Base-by-base conservation (phyloP, 2,797 vertebrate species). In the Saguinus oedipus region DNA sequence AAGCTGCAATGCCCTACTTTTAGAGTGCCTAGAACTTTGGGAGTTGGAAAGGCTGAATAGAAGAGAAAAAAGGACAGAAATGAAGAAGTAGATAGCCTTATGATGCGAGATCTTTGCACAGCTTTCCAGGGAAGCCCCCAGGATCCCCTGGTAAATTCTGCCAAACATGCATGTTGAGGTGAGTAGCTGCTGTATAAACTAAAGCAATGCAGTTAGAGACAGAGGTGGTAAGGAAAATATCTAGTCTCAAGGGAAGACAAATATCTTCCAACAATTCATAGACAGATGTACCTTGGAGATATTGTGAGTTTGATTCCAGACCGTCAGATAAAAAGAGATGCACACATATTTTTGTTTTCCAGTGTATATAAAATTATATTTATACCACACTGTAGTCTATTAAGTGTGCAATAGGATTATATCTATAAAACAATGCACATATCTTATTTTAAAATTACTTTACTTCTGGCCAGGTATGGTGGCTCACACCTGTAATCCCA, bases 161-260 rank as follows among this genome's bases (percentile, higher is more conserved):
- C 24, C 13, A 75, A 78, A 48, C 0, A 20, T 26, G 7, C 22
- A 64, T 2, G 7, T 44, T 30, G 1, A 19, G 1, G 4, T 14
- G 9, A 76, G 4, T 75, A 72, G 44, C 3, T 81, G 19, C 30
- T 90, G 12, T 22, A 24, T 30, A 81, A 92, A 84, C 19, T n/a
- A 64, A 59, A 36, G 30, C 19, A 33, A 5, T 27, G n/a, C 50
- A 81, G 14, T 14, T 22, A 94, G 48, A n/a, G 20, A 11, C 48
- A 88, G 5, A 70, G 19, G 11, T 83, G 1, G 3, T 75, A 84
- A 61, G 30, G 22, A 22, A n/a, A 91, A 72, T 3, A 46, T 59
- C 12, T 15, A 1, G 57, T 53, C 24, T 17, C 70, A 64, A 30
- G 83, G 39, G 78, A 96, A 90, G 75, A 2, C 6, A 87, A 82